Conservation (phyloP, 2,113 vertebrate species). For the Podocnemis expansa region DNA sequence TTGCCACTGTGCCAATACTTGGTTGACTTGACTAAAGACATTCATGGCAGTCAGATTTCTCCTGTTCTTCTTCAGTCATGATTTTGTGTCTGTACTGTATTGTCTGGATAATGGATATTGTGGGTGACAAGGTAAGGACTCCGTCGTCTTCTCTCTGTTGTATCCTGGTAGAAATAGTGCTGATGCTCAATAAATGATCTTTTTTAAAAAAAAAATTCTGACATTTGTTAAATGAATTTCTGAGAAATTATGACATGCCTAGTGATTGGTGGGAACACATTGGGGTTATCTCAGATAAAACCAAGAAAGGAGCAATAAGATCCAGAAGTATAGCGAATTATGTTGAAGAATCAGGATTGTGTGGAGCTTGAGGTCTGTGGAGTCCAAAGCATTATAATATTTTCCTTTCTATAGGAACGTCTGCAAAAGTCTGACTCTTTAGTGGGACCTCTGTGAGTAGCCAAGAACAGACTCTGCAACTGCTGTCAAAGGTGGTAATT, state of each 20-base stretch:
- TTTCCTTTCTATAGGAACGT: not conserved
- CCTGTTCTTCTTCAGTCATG: not conserved
- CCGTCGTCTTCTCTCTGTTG: not conserved
- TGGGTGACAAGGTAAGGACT: not conserved
- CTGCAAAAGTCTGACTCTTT: not conserved
- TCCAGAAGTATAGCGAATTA: not conserved
- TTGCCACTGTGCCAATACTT: not conserved
- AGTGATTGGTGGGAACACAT: constrained; percentile 10
- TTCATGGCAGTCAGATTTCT: not conserved
- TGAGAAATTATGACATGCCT: not conserved
- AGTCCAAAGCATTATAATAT: not conserved
- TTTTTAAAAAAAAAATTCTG: not conserved
- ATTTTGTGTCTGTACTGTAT: not conserved
- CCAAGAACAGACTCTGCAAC: not conserved
- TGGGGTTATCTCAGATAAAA: not conserved
- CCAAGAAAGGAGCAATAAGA: not conserved
- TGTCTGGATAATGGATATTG: not conserved
- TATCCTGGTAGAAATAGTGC: not conserved
- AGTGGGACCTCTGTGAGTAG: not conserved
- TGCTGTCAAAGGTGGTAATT: not conserved
- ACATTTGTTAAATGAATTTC: not conserved
- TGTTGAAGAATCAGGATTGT: not conserved
- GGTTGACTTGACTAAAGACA: not conserved
- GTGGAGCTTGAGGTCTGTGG: not conserved
- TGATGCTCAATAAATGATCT: not conserved